These are phyloP conservation scores for Vanessa cardui DNA, from an alignment of 2,888 invertebrate genomes.

Conservation along the genomic window DNA sequence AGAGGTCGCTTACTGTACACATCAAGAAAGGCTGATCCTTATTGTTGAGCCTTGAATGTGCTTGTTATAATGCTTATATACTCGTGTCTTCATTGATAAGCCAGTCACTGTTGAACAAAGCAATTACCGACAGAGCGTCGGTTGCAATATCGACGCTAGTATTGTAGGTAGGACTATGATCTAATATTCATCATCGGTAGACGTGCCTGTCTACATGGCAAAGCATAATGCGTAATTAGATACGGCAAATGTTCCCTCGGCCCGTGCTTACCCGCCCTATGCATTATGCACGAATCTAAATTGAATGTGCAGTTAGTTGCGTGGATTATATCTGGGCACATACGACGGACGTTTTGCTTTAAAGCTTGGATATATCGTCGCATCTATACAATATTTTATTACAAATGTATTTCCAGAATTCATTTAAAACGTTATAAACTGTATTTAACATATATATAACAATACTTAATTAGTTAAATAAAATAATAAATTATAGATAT, in stretches of 20 bases:
- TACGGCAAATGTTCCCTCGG: conserved; percentile 74
- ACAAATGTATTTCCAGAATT: not conserved
- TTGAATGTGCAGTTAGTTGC: conserved; percentile 75
- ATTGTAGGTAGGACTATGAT: conserved; percentile 65
- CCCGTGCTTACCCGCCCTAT: conserved; percentile 61
- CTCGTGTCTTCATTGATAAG: conserved; percentile 15
- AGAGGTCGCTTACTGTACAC: too few relatives aligned
- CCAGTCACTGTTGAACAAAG: conserved; percentile 47
- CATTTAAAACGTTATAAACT: too few relatives aligned
- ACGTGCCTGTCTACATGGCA: conserved; percentile 72
- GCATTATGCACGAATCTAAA: conserved; percentile 79
- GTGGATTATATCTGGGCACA: conserved; percentile 44
- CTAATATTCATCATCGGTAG: conserved; percentile 79
- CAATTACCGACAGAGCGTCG: conserved; percentile 53
- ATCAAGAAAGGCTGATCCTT: not conserved
- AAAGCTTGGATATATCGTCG: conserved; percentile 10
- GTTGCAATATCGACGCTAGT: conserved; percentile 62
- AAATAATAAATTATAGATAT: too few relatives aligned
- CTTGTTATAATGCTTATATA: not conserved
- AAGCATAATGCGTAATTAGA: conserved; percentile 81
- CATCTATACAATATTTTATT: not conserved
- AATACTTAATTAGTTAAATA: too few relatives aligned
- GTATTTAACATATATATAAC: too few relatives aligned
- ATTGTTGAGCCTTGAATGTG: not conserved
- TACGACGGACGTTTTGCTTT: conserved; percentile 29